These are phyloP conservation scores for Tanypteryx hageni DNA, from an alignment of 2,888 invertebrate genomes.

Conservation along the genomic window DNA sequence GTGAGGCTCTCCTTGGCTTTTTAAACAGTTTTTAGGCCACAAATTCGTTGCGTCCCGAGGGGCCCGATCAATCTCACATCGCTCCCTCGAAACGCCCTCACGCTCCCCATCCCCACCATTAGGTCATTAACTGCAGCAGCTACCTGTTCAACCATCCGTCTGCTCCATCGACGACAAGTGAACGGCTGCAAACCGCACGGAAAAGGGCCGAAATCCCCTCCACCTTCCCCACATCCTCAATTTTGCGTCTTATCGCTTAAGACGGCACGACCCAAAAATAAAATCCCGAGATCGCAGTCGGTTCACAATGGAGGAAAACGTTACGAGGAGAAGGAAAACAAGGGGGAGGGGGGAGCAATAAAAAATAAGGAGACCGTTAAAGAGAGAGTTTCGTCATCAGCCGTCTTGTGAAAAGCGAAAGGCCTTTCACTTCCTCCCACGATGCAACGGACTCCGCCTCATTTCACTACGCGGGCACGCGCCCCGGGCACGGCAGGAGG, in stretches of 20 bases:
- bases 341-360: neutral
- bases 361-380: slow-evolving; percentile 12
- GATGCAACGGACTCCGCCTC: slow-evolving; percentile 45
- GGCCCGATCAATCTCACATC: too few relatives aligned
- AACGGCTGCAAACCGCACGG: neutral
- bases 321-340: neutral
- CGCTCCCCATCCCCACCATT: too few relatives aligned
- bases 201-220: neutral
- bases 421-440: slow-evolving; percentile 61
- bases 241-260: neutral
- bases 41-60: too few relatives aligned
- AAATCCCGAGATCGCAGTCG: neutral
- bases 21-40: too few relatives aligned
- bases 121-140: too few relatives aligned
- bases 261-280: neutral
- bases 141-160: too few relatives aligned
- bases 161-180: too few relatives aligned
- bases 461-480: slow-evolving; percentile 54
- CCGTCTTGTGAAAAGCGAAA: slow-evolving; percentile 49
- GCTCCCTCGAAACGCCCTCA: too few relatives aligned
- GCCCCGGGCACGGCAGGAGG: slow-evolving; percentile 1
- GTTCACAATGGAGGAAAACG: neutral
- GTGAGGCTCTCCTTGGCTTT: too few relatives aligned
- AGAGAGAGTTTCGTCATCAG: slow-evolving; percentile 31
- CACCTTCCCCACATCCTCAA: neutral